Conservation (phyloP, 2,113 vertebrate genomes). For the Syngnathus typhle region DNA sequence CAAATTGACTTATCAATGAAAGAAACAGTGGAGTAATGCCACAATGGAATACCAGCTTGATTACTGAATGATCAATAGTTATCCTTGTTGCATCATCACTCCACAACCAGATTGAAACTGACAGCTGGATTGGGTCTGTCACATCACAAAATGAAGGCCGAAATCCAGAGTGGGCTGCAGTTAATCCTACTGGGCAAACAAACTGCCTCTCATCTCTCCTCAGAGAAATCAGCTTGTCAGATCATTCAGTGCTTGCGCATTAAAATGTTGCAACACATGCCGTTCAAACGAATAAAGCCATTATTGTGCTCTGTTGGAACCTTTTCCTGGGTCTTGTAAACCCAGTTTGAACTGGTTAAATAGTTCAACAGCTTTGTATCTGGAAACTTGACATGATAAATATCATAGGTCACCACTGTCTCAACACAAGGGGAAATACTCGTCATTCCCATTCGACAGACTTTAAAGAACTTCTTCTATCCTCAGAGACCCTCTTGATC, state of each 20-base stretch:
- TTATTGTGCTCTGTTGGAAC: conserved; percentile 46
- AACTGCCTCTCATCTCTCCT: conserved; percentile 56
- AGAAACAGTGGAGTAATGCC: background rate
- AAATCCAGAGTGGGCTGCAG: conserved; percentile 26
- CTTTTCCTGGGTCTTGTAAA: conserved; percentile 41
- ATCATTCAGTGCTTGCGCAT: conserved; percentile 33
- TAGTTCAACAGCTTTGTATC: conserved; percentile 35
- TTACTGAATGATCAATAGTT: conserved; percentile 15
- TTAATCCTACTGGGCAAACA: conserved; percentile 49
- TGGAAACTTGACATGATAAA: conserved; percentile 24
- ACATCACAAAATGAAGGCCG: conserved; percentile 22
- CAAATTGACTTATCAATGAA: background rate
- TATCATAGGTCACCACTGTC: background rate
- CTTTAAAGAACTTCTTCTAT: background rate
- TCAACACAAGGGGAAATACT: conserved; percentile 50
- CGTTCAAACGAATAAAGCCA: conserved; percentile 49
- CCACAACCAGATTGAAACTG: conserved; percentile 2
- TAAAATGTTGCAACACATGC: conserved; percentile 41
- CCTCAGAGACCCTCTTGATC: conserved; percentile 23
- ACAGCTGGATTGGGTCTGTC: conserved; percentile 50
- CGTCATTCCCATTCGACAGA: conserved; percentile 10
- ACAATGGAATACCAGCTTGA: conserved; percentile 6
- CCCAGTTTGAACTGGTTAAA: conserved; percentile 13
- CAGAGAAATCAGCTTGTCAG: conserved; percentile 57
- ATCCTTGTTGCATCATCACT: conserved; percentile 17